A percentile compares a stretch with the other conserved stretches of the same genome.
These are phyloP conservation scores for Enteromius trimaculatus DNA, from an alignment of 2,797 vertebrate genomes.

Conservation along the genomic window DNA sequence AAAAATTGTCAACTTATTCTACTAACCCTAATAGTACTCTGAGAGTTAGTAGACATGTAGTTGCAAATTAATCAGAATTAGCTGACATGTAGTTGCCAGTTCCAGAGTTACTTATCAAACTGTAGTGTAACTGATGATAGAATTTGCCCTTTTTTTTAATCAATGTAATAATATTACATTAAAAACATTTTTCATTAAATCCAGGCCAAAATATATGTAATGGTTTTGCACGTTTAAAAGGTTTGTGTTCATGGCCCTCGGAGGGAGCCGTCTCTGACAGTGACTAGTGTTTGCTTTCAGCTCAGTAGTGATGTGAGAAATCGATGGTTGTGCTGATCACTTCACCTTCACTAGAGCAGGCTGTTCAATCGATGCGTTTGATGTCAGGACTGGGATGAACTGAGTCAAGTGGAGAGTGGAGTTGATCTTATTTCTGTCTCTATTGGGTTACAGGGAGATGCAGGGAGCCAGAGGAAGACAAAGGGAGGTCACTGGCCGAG, in stretches of 20 bases:
- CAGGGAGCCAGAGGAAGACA: conserved; percentile 57
- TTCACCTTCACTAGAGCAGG: conserved; percentile 72
- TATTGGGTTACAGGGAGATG: conserved; percentile 65
- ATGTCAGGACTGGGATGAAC: conserved; percentile 79
- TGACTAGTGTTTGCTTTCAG: conserved; percentile 64
- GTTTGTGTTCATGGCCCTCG: conserved; percentile 14
- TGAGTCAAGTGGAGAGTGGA: conserved; percentile 74
- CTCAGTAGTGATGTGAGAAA: conserved; percentile 66
- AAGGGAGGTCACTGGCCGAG: conserved; percentile 56
- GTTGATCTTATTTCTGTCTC: conserved; percentile 80
- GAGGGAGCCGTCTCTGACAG: conserved; percentile 38
- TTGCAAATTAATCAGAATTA: no score
- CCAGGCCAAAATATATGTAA: neutral
- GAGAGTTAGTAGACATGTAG: no score
- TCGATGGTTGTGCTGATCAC: conserved; percentile 79
- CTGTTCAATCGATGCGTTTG: conserved; percentile 80
- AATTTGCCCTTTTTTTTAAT: neutral
- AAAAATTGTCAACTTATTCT: no score
- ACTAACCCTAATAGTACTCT: no score
- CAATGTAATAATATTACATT: neutral
- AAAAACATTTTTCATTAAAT: neutral
- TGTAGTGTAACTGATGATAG: neutral
- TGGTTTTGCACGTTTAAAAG: neutral
- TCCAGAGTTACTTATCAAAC: no score
- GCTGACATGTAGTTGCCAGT: no score